Evolutionary conservation across 2,797 vertebrate species (phyloP).

Genomic region (Premnoplex brunnescens): DNA sequence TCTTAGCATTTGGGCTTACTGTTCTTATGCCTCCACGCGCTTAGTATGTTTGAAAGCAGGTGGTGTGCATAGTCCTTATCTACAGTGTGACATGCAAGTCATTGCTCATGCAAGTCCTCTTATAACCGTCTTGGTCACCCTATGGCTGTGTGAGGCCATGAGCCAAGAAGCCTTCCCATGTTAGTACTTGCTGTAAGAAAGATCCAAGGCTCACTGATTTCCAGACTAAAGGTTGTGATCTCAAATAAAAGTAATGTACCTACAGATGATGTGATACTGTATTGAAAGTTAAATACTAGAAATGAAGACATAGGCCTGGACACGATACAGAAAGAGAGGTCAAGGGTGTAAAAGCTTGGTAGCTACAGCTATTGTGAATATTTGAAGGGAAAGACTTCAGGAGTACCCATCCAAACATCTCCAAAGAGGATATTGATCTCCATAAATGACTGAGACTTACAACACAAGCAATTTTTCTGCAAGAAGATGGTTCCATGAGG

Average conservation of each 20-base stretch:
- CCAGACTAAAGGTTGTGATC: not conserved
- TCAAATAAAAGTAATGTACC: not conserved
- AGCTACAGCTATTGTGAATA: not conserved
- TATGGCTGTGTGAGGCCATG: not conserved
- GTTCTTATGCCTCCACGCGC: not conserved
- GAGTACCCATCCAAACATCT: rapidly evolving
- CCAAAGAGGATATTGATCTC: not conserved
- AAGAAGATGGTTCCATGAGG: not conserved
- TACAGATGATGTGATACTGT: not conserved
- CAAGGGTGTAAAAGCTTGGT: not conserved
- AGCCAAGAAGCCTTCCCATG: not conserved
- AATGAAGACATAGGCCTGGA: not conserved
- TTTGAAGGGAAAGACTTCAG: not conserved
- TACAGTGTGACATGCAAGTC: not conserved
- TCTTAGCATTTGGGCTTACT: not conserved
- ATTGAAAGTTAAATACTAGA: not conserved
- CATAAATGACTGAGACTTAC: not conserved
- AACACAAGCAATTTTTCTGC: not conserved
- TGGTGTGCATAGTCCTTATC: not conserved
- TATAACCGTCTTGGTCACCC: not conserved
- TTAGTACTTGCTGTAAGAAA: not conserved
- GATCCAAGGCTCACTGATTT: not conserved
- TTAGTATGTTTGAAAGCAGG: not conserved
- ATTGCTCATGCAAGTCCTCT: not conserved
- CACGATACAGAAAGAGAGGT: not conserved